Evolutionary conservation across 2,797 vertebrate species (phyloP), one percentile per base, ranked within the genome.

Genomic region (Linurgus olivaceus): DNA sequence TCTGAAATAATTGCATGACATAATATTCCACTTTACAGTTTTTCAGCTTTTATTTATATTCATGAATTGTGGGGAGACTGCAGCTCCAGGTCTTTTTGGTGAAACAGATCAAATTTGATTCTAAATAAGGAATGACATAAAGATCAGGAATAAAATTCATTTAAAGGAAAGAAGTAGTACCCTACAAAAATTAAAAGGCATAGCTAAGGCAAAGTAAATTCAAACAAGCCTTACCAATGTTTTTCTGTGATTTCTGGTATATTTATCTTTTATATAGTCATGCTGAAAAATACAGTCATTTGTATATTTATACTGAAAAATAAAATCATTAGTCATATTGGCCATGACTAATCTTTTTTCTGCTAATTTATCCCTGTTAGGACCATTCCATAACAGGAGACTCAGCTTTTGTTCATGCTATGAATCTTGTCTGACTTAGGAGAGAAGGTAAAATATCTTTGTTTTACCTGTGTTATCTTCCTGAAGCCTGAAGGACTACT

Each of bases 401-500:
- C 6, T 87, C 25, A 62, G 19, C 3, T 82, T 71, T 75, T 82
- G 17, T 57, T 13, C 7, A 3, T 61, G 17, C 5, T 74, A 6
- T 59, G 33, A 13, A 45, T 66, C 55, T 79, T 87, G 8, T 13
- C 52, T 71, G 48, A 23, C 23, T 85, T 23, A 31, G 35, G 13
- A 81, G 6, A 66, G 28, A 42, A 55, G 10, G 18, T 84, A 38
- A 84, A 81, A 68, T 12, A 44, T 72, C 47, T 95, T 88, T 88
- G 25, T 61, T 90, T 84, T 88, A 66, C 31, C 48, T 81, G 10
- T 40, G 18, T 40, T 87, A 14, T 71, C 42, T 71, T 57, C n/a
- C 68, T 74, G 65, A 93, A 86, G 42, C 17, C 54, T 88, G 83
- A 93, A 96, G 88, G 86, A 73, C 80, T 94, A 29, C 14, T 61